Evolutionary conservation across 2,888 invertebrate genomes (phyloP).

Genomic region (Andrena marginata): DNA sequence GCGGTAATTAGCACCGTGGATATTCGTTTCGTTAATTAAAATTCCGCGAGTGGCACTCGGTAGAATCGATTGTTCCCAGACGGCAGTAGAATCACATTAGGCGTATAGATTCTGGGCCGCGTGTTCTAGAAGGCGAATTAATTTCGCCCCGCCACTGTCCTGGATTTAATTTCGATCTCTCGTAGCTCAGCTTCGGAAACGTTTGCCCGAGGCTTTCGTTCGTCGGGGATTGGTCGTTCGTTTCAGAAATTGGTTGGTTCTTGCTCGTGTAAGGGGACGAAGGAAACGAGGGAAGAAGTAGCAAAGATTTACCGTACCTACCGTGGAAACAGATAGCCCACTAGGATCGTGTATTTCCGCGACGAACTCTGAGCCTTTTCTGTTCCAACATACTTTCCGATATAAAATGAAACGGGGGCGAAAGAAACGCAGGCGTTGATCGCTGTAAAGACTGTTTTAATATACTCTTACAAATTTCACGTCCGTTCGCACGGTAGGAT

Average conservation of each 20-base stretch:
- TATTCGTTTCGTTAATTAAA: conserved; percentile 63
- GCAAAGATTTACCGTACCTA: conserved; percentile 6
- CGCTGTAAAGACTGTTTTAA: no score
- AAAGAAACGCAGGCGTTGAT: no score
- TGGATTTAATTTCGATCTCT: conserved; percentile 41
- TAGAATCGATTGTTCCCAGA: conserved; percentile 39
- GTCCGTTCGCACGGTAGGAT: neutral
- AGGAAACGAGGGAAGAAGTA: neutral
- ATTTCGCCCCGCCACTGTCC: conserved; percentile 21
- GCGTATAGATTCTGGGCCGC: conserved; percentile 2
- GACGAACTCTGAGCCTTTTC: no score
- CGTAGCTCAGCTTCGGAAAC: conserved; percentile 32
- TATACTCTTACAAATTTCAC: no score
- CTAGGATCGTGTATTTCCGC: no score
- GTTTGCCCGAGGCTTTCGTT: conserved; percentile 29
- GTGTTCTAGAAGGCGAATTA: conserved; percentile 13
- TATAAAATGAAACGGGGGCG: no score
- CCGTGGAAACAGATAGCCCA: neutral
- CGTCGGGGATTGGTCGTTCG: conserved; percentile 34
- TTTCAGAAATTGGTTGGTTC: conserved; percentile 47
- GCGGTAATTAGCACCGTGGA: conserved; percentile 53
- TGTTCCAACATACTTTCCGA: no score
- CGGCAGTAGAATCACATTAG: conserved; percentile 12
- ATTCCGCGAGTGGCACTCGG: conserved; percentile 37
- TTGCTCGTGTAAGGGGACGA: conserved; percentile 5